A percentile compares a stretch with the other conserved stretches of the same genome.
phyloP scores from a whole-genome alignment of 2,113 vertebrate genomes.

The Pavo muticus region DNA sequence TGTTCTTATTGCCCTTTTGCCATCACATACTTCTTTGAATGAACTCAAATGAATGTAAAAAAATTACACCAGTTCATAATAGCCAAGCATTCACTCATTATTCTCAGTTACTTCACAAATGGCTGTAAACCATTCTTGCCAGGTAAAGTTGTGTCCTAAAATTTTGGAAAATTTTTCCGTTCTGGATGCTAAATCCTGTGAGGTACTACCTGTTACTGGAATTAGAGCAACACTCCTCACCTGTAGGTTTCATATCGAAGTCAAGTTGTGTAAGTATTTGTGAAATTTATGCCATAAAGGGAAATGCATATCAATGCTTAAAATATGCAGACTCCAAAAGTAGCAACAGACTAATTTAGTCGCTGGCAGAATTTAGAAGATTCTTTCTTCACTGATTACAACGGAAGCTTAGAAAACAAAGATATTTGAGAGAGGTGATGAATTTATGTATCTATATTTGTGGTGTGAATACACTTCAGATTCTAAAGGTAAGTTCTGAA shows the following conservation, averaged over 20 bases:
- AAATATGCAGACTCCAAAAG: not conserved
- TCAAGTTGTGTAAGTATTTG: not conserved
- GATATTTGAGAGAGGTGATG: not conserved
- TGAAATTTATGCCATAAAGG: not conserved
- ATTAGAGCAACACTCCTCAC: not conserved
- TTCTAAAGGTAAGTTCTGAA: not conserved
- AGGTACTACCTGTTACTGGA: not conserved
- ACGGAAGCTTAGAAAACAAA: not conserved
- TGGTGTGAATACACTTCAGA: not conserved
- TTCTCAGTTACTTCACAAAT: not conserved
- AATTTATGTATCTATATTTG: not conserved
- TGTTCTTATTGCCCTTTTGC: not conserved
- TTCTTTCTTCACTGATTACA: not conserved
- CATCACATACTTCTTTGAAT: not conserved
- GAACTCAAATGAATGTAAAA: not conserved
- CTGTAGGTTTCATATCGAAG: not conserved
- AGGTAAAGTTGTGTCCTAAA: not conserved
- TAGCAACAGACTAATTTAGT: not conserved
- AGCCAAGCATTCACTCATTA: not conserved
- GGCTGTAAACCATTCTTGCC: not conserved
- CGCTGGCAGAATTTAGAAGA: not conserved
- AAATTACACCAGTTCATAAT: not conserved
- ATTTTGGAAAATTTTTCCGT: not conserved
- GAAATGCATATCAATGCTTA: not conserved
- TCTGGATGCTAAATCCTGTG: not conserved